Evolutionary conservation across 1,140 invertebrate species (phyloP), one percentile per base, ranked within the genome.

Genomic region (Drosophila trapezifrons): DNA sequence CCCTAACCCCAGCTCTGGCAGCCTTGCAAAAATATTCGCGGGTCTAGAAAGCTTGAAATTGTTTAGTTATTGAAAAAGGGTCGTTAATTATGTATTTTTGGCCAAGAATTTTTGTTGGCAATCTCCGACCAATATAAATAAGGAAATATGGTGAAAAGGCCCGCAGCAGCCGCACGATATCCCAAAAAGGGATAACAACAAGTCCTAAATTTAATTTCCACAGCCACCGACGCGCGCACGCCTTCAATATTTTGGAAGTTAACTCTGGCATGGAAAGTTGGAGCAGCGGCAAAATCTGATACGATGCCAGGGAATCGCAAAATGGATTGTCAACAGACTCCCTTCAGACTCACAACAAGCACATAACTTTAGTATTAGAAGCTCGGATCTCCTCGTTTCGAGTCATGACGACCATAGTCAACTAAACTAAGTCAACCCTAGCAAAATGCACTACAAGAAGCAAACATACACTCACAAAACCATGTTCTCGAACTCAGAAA

Each of bases 61-160:
- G 71, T 69, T 83, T 64, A 60, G 64, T 71, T 76, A 65, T 71
- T 80, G 58, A 51, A 59, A 37, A 47, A 59, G 55, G 55, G 73
- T 75, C 54, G 72, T 76, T 76, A 76, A 65, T 78, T 78, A 78
- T 72, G 35, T 42, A 67, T 57, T 38, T 65, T 75, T 75, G 43
- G 71, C 43, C 71, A 65, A 57, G 51, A 55, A 57, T 43, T 63
- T 52, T 29, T 51, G n/a, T 22, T 67, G 54, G 25, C 60, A 58
- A 49, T 45, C 65, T 57, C 38, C 47, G 51, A 45, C 15, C 40
- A 56, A 71, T 42, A 51, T 49, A 65, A 67, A 67, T 42, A 51
- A 32, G 37, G 9, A 69, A 69, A 69, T 69, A 43, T 66, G 65
- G 45, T 10, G 13, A 20, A 60, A 70, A 38, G 35, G n/a, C 22